Conservation (phyloP, 2,888 invertebrate species). For the Drosophila cracens region DNA sequence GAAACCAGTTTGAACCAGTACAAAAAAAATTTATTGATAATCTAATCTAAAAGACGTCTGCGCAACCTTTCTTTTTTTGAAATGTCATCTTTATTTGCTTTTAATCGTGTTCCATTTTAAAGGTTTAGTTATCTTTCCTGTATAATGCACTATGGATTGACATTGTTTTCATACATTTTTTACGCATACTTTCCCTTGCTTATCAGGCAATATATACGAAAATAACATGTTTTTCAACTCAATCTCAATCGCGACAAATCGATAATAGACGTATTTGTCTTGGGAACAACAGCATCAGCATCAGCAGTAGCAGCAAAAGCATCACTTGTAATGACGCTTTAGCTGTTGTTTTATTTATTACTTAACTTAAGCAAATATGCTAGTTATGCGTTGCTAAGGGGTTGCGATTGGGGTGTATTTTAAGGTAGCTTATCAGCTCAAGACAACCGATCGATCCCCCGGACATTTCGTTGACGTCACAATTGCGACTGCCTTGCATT, state of each 20-base stretch:
- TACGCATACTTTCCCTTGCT: slow-evolving; percentile 63
- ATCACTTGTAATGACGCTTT: slow-evolving; percentile 58
- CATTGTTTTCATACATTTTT: slow-evolving; percentile 27
- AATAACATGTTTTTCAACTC: slow-evolving; percentile 78
- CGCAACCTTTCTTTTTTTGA: not conserved
- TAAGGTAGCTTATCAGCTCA: slow-evolving; percentile 51
- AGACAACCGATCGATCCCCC: slow-evolving; percentile 54
- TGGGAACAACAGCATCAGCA: slow-evolving; percentile 20
- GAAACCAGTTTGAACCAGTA: not conserved
- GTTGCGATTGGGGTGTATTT: slow-evolving; percentile 18
- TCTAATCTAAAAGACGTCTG: not conserved
- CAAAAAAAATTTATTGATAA: not conserved
- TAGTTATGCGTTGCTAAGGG: slow-evolving; percentile 35
- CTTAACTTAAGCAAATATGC: slow-evolving; percentile 21
- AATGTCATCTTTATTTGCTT: not conserved
- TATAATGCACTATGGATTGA: slow-evolving; percentile 20
- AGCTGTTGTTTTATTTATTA: slow-evolving; percentile 38
- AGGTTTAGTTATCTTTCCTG: slow-evolving; percentile 2
- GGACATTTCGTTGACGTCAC: slow-evolving; percentile 64
- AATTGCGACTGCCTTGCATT: slow-evolving; percentile 19
- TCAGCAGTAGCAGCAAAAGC: not conserved
- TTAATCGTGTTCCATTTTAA: not conserved
- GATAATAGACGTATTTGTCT: slow-evolving; percentile 13
- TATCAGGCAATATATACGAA: slow-evolving; percentile 58
- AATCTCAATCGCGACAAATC: slow-evolving; percentile 36